Conservation (phyloP, 2,888 invertebrate species). For the Lobophora halterata region DNA sequence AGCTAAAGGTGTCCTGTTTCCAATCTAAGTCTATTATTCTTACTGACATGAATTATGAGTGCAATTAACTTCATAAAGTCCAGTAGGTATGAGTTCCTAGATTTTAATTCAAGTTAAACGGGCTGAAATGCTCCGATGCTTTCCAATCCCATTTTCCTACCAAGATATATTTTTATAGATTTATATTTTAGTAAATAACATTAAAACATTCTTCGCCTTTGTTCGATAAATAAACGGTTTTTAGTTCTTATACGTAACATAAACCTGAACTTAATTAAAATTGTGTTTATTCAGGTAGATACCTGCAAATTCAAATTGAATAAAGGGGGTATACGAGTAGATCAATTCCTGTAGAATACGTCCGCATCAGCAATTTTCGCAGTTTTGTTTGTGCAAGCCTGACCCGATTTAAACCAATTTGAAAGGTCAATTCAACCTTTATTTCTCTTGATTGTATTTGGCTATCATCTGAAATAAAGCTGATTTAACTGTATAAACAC, state of each 20-base stretch:
- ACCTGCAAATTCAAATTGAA: constrained; percentile 42
- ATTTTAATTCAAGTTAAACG: constrained; percentile 6
- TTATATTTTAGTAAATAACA: no score
- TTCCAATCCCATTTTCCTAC: no score
- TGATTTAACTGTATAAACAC: constrained; percentile 47
- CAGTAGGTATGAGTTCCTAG: constrained; percentile 8
- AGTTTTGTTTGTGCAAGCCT: constrained; percentile 67
- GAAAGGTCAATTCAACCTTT: constrained; percentile 70
- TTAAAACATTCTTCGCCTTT: no score
- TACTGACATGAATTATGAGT: constrained; percentile 12
- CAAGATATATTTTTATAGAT: no score
- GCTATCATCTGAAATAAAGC: constrained; percentile 59
- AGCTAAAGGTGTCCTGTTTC: constrained; percentile 6
- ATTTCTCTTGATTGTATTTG: constrained; percentile 70
- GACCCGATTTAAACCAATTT: constrained; percentile 73
- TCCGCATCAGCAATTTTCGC: constrained; percentile 55
- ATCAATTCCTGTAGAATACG: constrained; percentile 48
- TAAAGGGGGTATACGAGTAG: constrained; percentile 48
- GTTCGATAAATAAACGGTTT: no score
- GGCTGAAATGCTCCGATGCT: constrained; percentile 7
- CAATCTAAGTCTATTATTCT: constrained; percentile 15
- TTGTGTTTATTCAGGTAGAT: background rate
- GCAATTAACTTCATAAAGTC: constrained; percentile 8
- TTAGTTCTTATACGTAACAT: no score
- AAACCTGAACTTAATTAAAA: no score